These are phyloP conservation scores for Apodemia duryi DNA, from an alignment of 2,888 invertebrate species.

Conservation along the genomic window DNA sequence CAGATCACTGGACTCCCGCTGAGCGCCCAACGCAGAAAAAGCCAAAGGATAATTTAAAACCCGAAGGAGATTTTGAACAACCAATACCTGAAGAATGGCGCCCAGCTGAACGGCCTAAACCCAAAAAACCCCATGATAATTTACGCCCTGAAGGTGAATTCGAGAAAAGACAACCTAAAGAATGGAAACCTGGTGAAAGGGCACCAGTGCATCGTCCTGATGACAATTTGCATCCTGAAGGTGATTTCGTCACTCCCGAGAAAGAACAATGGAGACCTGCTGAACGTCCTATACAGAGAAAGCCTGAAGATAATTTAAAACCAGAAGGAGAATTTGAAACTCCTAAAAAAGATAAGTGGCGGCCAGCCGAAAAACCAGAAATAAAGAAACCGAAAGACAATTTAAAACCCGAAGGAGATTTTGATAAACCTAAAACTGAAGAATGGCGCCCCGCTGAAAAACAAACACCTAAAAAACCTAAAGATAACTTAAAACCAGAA, in stretches of 20 bases:
- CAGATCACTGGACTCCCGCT: constrained; percentile 56
- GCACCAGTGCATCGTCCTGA: constrained; percentile 74
- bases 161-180: constrained; percentile 71
- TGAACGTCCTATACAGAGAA: constrained; percentile 31
- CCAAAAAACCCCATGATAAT: constrained; percentile 55
- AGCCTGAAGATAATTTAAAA: constrained; percentile 72
- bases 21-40: constrained; percentile 59
- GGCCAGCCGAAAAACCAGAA: constrained; percentile 67
- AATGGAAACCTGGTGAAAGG: constrained; percentile 59
- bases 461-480: constrained; percentile 72
- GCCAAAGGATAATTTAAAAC: constrained; percentile 69
- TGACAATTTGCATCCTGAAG: constrained; percentile 79
- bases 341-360: constrained; percentile 54
- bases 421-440: constrained; percentile 52
- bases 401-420: constrained; percentile 70
- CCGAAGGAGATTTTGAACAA: constrained; percentile 68
- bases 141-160: constrained; percentile 78
- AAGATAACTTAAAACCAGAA: constrained; percentile 78
- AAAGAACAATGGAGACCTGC: constrained; percentile 53
- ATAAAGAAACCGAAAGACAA: constrained; percentile 67
- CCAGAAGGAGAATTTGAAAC: constrained; percentile 79
- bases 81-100: constrained; percentile 58
- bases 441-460: constrained; percentile 74
- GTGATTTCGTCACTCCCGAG: constrained; percentile 67
- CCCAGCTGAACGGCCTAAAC: constrained; percentile 71